These are phyloP conservation scores for Conchocele bisecta DNA, from an alignment of 2,888 invertebrate genomes.

Conservation along the genomic window DNA sequence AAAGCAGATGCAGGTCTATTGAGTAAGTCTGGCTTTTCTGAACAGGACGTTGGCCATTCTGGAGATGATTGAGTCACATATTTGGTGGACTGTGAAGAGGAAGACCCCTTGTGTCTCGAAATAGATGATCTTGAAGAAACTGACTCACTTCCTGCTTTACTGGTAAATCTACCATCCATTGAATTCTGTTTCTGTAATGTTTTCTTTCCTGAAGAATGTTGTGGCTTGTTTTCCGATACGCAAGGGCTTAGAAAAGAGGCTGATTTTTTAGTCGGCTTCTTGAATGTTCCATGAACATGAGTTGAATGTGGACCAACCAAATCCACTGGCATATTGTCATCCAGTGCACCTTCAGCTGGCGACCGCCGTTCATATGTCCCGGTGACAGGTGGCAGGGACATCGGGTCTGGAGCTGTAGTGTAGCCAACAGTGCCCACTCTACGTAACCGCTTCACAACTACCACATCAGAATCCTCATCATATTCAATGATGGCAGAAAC, in stretches of 20 bases:
- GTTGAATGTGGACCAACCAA: neutral
- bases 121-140: constrained; percentile 26
- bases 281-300: constrained; percentile 1
- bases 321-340: constrained; percentile 1
- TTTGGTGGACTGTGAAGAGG: neutral
- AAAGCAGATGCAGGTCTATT: neutral
- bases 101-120: constrained; percentile 13
- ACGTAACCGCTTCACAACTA: constrained; percentile 38
- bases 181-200: too few relatives aligned
- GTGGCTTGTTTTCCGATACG: too few relatives aligned
- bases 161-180: too few relatives aligned
- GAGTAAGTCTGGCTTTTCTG: neutral
- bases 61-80: constrained; percentile 25
- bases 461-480: constrained; percentile 25
- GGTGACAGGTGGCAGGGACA: too few relatives aligned
- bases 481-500: constrained; percentile 41
- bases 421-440: constrained; percentile 6
- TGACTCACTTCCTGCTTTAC: constrained; percentile 17
- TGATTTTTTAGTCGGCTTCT: too few relatives aligned
- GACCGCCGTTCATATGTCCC: neutral
- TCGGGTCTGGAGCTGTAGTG: neutral
- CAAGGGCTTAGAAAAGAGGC: too few relatives aligned
- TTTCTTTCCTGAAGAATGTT: too few relatives aligned
- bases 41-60: constrained; percentile 29
- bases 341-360: neutral